Evolutionary conservation across 2,113 vertebrate species (phyloP).

Genomic region (Neolamprologus sp.): DNA sequence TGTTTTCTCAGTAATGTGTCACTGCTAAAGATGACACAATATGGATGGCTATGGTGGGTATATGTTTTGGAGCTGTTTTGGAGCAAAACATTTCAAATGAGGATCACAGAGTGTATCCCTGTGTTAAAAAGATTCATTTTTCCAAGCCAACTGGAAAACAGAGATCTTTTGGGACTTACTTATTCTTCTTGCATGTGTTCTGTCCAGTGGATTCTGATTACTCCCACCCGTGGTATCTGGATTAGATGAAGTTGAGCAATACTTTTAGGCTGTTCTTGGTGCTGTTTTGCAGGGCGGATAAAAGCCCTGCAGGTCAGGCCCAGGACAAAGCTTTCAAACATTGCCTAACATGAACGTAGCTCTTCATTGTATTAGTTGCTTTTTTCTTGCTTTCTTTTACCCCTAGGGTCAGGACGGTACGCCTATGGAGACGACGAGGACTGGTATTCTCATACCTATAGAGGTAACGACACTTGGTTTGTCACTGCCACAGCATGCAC

Average conservation of each 20-base stretch:
- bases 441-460: slow-evolving; percentile 82
- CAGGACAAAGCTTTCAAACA: slow-evolving; percentile 23
- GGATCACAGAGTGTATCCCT: neutral
- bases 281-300: neutral
- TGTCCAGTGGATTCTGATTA: slow-evolving; percentile 21
- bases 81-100: neutral
- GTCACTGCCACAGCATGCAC: neutral
- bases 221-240: neutral
- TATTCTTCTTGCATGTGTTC: slow-evolving; percentile 13
- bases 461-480: slow-evolving; percentile 77
- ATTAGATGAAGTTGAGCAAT: slow-evolving; percentile 40
- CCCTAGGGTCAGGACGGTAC: slow-evolving; percentile 90
- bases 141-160: neutral
- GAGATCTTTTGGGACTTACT: slow-evolving; percentile 6
- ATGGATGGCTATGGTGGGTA: slow-evolving; percentile 19
- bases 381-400: slow-evolving; percentile 73
- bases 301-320: neutral
- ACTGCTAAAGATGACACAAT: neutral
- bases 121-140: neutral
- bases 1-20: neutral
- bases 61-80: neutral
- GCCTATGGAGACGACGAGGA: slow-evolving; percentile 89
- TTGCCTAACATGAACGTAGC: slow-evolving; percentile 32
- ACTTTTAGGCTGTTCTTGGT: neutral
- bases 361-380: slow-evolving; percentile 39